Conservation (phyloP, 2,113 vertebrate genomes). For the Percopsis transmontana region DNA sequence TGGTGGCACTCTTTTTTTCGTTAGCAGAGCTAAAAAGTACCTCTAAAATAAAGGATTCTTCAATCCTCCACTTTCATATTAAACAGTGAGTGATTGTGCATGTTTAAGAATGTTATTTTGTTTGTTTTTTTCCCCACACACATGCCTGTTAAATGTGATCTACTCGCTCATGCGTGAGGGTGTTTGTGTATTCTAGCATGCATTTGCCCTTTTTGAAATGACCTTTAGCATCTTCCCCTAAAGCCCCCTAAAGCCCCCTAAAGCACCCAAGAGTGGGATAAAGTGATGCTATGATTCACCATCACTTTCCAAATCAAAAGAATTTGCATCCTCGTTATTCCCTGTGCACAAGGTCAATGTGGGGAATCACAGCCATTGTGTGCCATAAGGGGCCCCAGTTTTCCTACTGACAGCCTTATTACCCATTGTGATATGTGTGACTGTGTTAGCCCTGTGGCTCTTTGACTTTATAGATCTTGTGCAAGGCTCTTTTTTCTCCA, state of each 20-base stretch:
- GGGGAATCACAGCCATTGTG: slow-evolving; percentile 39
- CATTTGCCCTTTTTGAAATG: slow-evolving; percentile 46
- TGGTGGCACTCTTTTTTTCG: no score
- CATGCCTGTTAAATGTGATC: background rate
- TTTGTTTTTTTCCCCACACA: background rate
- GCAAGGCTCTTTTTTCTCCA: slow-evolving; percentile 20
- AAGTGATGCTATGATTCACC: slow-evolving; percentile 55
- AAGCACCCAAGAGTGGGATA: slow-evolving; percentile 31
- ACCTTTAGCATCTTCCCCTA: slow-evolving; percentile 40
- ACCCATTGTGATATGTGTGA: slow-evolving; percentile 38
- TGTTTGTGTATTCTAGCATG: slow-evolving; percentile 44
- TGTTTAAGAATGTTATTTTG: no score
- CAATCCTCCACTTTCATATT: no score
- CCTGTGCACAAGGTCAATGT: slow-evolving; percentile 52
- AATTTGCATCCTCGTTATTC: slow-evolving; percentile 62
- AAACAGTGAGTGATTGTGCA: no score
- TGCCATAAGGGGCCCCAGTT: slow-evolving; percentile 37
- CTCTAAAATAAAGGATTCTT: no score
- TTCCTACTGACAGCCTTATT: slow-evolving; percentile 54
- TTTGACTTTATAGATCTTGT: slow-evolving; percentile 13
- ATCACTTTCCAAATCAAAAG: slow-evolving; percentile 27
- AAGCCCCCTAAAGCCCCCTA: slow-evolving; percentile 32
- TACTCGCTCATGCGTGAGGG: background rate
- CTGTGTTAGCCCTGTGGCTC: slow-evolving; percentile 16
- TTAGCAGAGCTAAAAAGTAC: no score